Base-by-base conservation (phyloP, 2,797 vertebrate genomes). In the Onychomys torridus region DNA sequence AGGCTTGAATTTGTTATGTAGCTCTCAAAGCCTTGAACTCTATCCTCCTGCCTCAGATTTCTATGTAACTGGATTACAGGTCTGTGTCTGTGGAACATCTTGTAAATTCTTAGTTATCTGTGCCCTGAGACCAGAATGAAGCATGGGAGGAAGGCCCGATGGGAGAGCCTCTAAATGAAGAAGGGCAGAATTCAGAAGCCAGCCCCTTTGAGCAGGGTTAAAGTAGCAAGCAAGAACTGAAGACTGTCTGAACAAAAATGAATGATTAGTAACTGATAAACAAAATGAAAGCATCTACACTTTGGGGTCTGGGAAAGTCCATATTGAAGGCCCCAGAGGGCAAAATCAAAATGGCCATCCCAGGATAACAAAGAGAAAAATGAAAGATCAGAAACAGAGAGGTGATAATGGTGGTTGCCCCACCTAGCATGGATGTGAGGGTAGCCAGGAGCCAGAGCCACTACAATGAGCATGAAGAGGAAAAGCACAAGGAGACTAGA, bases 291-390 rank as follows among this genome's bases (percentile, higher is more conserved):
- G 2, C 34, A 16, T 43, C 40, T 65, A 29, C 11, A 61, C 34
- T 21, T 81, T 77, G 75, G 85, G 27, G 82, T 96, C 52, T 96
- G 16, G 46, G 17, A 43, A 94, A 78, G 67, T 78, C 14, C 69
- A 82, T 2, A 40, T 32, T 5, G 61, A 89, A 91, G 49, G 21
- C 40, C 23, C 89, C 46, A 34, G 82, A 84, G 11, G 83, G 29
- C 91, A 75, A 67, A 89, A 59, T 91, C 23, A n/a, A 52, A 63
- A 16, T 19, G 55, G 17, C n/a, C 32, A 40, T 67, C 4, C 43
- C 78, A 91, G 75, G 43, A 46, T 6, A 29, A 82, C 67, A 93
- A 63, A 61, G 63, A 57, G 57, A 46, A 90, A 59, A 73, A 69
- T 9, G 4, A 65, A 71, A 89, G 8, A 34, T 81, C 49, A 46